Evolutionary conservation across 2,797 vertebrate species (phyloP).

Genomic region (Mallotus villosus): DNA sequence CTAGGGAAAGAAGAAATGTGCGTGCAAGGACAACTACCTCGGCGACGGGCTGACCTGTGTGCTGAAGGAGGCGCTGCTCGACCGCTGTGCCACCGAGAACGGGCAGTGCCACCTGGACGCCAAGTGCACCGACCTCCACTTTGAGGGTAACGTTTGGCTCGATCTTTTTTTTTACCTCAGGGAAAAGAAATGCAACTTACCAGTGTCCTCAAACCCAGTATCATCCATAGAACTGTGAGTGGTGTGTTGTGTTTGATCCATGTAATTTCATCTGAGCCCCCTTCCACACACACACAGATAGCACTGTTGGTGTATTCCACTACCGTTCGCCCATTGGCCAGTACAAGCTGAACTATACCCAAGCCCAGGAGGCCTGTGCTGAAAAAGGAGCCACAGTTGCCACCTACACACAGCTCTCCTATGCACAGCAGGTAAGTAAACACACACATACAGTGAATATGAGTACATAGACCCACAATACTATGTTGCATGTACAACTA

Average conservation of each 20-base stretch:
- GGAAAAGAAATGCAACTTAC: too few species aligned
- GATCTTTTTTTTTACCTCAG: background rate
- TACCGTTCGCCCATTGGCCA: constrained; percentile 75
- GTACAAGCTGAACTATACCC: constrained; percentile 83
- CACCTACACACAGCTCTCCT: constrained; percentile 84
- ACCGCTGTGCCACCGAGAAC: constrained; percentile 89
- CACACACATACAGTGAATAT: constrained; percentile 18
- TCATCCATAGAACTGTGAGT: too few species aligned
- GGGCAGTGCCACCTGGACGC: constrained; percentile 85
- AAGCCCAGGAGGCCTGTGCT: constrained; percentile 77
- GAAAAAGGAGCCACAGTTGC: constrained; percentile 76
- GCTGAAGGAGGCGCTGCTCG: constrained; percentile 74
- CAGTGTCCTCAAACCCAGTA: too few species aligned
- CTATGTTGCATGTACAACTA: background rate
- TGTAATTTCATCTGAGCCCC: background rate
- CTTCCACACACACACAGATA: constrained; percentile 67
- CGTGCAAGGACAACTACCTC: constrained; percentile 83
- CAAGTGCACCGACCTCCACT: constrained; percentile 85
- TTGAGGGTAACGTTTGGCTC: constrained; percentile 76
- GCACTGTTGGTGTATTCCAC: constrained; percentile 86
- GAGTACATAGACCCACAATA: background rate
- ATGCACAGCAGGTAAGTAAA: constrained; percentile 86
- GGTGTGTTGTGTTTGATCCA: background rate
- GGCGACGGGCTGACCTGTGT: constrained; percentile 87
- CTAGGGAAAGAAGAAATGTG: constrained; percentile 83